These are phyloP conservation scores for Phylloscopus trochilus DNA, from an alignment of 2,113 vertebrate species.

Conservation along the genomic window DNA sequence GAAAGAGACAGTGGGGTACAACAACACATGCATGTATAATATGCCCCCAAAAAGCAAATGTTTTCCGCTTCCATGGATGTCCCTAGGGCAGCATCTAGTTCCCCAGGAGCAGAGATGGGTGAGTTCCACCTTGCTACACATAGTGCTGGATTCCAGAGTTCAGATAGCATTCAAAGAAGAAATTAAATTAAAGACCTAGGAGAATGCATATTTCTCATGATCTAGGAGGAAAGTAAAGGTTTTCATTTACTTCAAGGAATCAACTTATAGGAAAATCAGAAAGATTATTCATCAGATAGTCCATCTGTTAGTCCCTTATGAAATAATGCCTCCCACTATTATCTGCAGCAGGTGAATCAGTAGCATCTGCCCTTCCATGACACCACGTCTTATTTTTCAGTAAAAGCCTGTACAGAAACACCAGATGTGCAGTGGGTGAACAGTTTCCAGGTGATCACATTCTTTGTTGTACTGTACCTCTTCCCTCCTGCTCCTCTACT, in stretches of 20 bases:
- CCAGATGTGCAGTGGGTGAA: neutral
- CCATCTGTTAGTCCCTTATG: neutral
- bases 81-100: neutral
- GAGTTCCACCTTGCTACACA: neutral
- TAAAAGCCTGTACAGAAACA: neutral
- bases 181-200: neutral
- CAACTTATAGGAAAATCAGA: neutral
- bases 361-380: neutral
- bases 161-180: neutral
- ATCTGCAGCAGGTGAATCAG: neutral
- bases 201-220: neutral
- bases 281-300: neutral
- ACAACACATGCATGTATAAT: rapidly evolving
- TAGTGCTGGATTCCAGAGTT: neutral
- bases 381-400: neutral
- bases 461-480: neutral
- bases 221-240: neutral
- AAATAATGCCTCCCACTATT: neutral
- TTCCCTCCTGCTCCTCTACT: neutral
- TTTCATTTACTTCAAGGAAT: neutral
- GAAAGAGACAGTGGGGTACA: neutral
- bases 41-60: neutral
- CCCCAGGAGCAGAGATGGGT: neutral
- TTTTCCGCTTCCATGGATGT: neutral
- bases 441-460: neutral